Conservation (phyloP, 2,797 vertebrate genomes). For the Passerculus sandwichensis region DNA sequence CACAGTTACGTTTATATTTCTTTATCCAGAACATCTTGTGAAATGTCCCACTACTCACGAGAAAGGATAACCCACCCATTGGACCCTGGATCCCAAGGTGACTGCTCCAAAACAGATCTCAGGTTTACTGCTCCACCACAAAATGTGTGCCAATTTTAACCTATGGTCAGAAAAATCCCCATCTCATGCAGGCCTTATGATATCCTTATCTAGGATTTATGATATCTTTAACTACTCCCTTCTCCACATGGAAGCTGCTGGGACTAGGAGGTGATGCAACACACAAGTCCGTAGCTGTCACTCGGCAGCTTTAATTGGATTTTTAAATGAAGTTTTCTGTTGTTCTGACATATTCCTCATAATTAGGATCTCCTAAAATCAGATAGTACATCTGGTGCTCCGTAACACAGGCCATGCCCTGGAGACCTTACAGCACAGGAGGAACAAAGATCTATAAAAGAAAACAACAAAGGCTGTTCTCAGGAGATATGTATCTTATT, state of each 20-base stretch:
- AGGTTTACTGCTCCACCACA: background rate
- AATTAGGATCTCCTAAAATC: conserved; percentile 9
- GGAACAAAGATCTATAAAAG: conserved; percentile 17
- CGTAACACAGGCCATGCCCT: background rate
- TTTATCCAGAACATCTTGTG: background rate
- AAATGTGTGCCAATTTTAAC: background rate
- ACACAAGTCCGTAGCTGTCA: background rate
- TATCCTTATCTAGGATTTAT: background rate
- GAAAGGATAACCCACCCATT: background rate
- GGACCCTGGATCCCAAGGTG: accelerated
- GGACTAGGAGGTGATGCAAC: conserved; percentile 19
- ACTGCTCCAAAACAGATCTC: background rate
- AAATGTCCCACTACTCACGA: accelerated
- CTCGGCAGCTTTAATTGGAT: conserved; percentile 41
- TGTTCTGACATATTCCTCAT: conserved; percentile 46
- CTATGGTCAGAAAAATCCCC: background rate
- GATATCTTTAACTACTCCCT: background rate
- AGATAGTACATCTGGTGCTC: background rate
- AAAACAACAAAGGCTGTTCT: conserved; percentile 45
- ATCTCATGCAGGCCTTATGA: background rate
- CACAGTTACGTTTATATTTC: background rate
- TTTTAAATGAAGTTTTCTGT: conserved; percentile 51
- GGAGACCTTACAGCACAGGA: background rate
- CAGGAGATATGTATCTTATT: conserved; percentile 42
- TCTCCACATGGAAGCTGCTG: background rate